These are phyloP conservation scores for Drosophila austrosaltans DNA, from an alignment of 2,888 invertebrate species.

Conservation along the genomic window DNA sequence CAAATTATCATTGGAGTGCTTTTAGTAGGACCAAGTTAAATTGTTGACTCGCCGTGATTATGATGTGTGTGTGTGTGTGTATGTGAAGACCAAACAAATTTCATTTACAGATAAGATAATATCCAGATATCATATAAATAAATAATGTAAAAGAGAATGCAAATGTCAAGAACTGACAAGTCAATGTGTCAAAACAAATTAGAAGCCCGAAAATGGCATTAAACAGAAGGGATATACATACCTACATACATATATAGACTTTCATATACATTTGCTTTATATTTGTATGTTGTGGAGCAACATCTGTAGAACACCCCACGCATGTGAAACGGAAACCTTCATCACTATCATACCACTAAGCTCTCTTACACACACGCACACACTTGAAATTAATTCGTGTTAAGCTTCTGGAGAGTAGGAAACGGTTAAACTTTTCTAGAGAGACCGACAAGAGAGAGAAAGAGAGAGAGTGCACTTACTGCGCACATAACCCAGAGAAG, in stretches of 20 bases:
- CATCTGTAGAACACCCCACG: conserved; percentile 48
- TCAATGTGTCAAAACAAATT: conserved; percentile 72
- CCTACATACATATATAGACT: no score
- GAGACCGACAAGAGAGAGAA: conserved; percentile 26
- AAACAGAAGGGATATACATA: conserved; percentile 18
- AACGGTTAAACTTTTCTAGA: conserved; percentile 73
- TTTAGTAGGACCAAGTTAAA: neutral
- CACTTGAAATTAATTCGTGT: conserved; percentile 43
- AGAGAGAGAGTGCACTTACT: conserved; percentile 34
- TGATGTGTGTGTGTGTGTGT: neutral
- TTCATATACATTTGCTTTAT: conserved; percentile 1
- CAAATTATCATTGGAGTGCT: neutral
- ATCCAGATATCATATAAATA: conserved; percentile 9
- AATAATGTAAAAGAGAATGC: conserved; percentile 19
- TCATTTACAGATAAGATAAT: conserved; percentile 13
- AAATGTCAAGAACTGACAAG: conserved; percentile 58
- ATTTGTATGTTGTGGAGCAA: conserved; percentile 14
- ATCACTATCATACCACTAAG: conserved; percentile 10
- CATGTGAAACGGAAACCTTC: conserved; percentile 39
- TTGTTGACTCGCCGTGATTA: neutral
- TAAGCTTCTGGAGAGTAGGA: conserved; percentile 63
- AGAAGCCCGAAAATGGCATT: conserved; percentile 28
- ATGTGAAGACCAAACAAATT: neutral
- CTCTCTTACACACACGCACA: neutral
- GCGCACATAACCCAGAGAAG: conserved; percentile 78